Evolutionary conservation across 1,140 invertebrate genomes (phyloP), one percentile per base, ranked within the genome.

Genomic region (Hylaeus anthracinus): DNA sequence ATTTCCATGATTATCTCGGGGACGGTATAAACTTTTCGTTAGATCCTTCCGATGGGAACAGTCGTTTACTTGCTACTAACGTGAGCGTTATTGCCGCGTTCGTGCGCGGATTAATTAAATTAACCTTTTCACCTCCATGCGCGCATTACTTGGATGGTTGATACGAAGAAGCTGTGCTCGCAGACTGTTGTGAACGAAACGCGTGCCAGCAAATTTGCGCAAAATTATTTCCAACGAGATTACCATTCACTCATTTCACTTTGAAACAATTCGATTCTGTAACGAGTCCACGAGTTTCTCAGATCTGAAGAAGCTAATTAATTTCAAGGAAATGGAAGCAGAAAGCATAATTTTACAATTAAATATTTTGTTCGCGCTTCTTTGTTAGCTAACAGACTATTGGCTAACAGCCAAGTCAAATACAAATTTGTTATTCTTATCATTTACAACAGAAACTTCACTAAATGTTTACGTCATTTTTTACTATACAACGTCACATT

Each of bases 41-140:
- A 60, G 51, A 78, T 70, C 58, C 51, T 58, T 71, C 71, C 72
- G 41, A 61, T 48, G 81, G 67, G 72, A 79, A 12, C 12, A 60
- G 67, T 67, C 72, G 72, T 74, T 79, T 61, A 72, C 69, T 69
- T 81, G 66, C 66, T 64, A 65, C 43, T 55, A 55, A 45, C 60
- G 80, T 53, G 70, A 73, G 77, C 67, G 64, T 39, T 61, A 58
- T 55, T 41, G n/a, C 53, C 58, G 67, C 48, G 61, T 56, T 72
- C 65, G 58, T 74, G 72, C 37, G 55, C 8, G 60, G 55, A 64
- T 69, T 86, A 86, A 85, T 86, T 85, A 60, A 82, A 86, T 85
- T 82, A 86, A 79, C 58, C 79, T 78, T 82, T 79, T 51, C 63
- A 37, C 56, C 43, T 82, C 56, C 56, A 70, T 58, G 26, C 58